Conservation (phyloP, 2,888 invertebrate species). For the Tiliacea citrago region DNA sequence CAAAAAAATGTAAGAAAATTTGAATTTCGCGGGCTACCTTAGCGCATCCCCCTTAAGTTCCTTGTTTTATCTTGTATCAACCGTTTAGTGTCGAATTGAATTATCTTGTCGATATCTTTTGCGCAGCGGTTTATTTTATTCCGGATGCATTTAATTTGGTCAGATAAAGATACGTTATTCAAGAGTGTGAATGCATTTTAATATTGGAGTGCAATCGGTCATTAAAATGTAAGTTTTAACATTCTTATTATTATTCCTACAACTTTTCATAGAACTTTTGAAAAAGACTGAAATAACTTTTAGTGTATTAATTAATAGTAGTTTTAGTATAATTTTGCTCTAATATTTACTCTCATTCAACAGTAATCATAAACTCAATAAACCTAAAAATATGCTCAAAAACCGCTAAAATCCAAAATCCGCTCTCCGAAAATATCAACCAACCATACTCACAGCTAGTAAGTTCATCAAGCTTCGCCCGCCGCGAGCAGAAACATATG, state of each 20-base stretch:
- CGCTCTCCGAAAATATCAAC: constrained; percentile 6
- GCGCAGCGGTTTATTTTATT: not conserved
- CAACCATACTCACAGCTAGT: constrained; percentile 34
- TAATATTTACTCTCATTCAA: not conserved
- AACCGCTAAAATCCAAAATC: not conserved
- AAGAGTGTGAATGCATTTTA: not conserved
- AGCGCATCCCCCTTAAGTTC: not conserved
- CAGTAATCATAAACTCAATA: not conserved
- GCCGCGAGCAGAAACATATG: constrained; percentile 74
- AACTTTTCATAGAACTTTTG: not conserved
- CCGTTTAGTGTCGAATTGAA: constrained; percentile 25
- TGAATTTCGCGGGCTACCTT: no score
- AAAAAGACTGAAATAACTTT: not conserved
- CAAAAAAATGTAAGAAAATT: no score
- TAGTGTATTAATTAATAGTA: not conserved
- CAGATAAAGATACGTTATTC: not conserved
- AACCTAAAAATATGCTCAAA: not conserved
- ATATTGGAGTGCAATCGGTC: not conserved
- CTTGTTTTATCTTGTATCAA: constrained; percentile 23
- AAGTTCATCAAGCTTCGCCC: constrained; percentile 44
- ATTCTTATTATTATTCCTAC: not conserved
- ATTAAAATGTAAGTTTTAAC: not conserved
- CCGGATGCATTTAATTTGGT: constrained; percentile 6
- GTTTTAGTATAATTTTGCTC: not conserved
- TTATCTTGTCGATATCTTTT: constrained; percentile 19